Evolutionary conservation across 2,888 invertebrate genomes (phyloP), one percentile per base, ranked within the genome.

Genomic region (Rhabditoides inermis): DNA sequence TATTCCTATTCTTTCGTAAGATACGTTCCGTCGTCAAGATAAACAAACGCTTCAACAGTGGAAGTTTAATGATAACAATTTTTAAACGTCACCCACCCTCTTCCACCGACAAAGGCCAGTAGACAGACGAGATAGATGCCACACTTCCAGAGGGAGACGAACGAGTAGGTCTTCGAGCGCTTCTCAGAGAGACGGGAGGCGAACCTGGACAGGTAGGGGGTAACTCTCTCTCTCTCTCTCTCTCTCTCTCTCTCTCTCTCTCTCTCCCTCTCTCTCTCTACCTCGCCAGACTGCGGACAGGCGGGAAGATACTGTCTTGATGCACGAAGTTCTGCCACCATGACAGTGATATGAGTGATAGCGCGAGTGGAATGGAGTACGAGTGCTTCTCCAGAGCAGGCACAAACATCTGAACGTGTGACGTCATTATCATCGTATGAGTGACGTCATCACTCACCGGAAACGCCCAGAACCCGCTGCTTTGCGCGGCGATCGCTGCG

Each of bases 261-360:
- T 32, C 35, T 32, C 35, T 32, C 35, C 15, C 35, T 32, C 35
- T 32, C 18, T 45, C 39, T 15, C 22, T 45, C 18, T 1, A 57
- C 54, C 49, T 57, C 28, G 64, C 64, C 27, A 73, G 44, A 5
- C 55, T 37, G 39, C 70, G 73, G 72, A 77, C 60, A 18, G 68
- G 69, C 7, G 68, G 85, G 59, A 90, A 83, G 0, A 88, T 86
- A 52, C 91, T 90, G 69, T 88, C 84, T 53, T 84, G 83, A 53
- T 88, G 87, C 1, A 91, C 88, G 76, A 88, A 95, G 79, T 95
- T 95, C 79, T 95, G 94, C 95, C 95, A 95, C 90, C 92, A 94
- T 25, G 89, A 88, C 36, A 88, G 83, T 0, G 94, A 94, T 60
- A 90, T 86, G 69, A 90, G 83, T 50, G 90, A 78, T 35, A 90